phyloP scores from a whole-genome alignment of 2,113 vertebrate species.

The Sciurus niger region DNA sequence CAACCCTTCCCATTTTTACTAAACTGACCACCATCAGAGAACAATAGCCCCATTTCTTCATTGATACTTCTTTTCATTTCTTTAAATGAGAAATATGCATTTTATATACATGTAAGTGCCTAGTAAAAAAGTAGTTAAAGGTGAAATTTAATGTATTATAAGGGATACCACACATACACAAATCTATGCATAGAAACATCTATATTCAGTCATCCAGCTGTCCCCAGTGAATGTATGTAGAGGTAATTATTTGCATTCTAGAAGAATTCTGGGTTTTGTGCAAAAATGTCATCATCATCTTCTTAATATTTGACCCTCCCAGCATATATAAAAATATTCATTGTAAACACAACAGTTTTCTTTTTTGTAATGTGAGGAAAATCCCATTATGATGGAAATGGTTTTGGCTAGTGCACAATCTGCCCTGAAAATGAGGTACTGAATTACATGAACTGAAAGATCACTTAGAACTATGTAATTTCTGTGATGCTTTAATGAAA shows the following conservation, averaged over 20 bases:
- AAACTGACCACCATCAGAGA: background rate
- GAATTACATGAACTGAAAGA: background rate
- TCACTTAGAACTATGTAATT: background rate
- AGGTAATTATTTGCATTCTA: slow-evolving; percentile 31
- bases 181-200: background rate
- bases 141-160: background rate
- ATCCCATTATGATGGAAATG: background rate
- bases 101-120: background rate
- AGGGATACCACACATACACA: background rate
- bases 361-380: background rate
- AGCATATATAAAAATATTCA: background rate
- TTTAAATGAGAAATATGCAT: slow-evolving; percentile 16
- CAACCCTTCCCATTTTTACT: background rate
- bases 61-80: background rate
- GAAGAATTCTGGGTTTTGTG: background rate
- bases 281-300: background rate
- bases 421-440: background rate
- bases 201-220: background rate
- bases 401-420: background rate
- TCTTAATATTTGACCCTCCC: background rate
- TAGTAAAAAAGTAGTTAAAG: background rate
- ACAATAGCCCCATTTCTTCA: background rate
- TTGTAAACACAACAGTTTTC: background rate
- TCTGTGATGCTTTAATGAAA: background rate
- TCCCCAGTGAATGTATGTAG: background rate